Percentiles rank a stretch among this genome's conserved stretches.
Conservation (phyloP, 2,797 vertebrate genomes). For the Melanotaenia nigrans region DNA sequence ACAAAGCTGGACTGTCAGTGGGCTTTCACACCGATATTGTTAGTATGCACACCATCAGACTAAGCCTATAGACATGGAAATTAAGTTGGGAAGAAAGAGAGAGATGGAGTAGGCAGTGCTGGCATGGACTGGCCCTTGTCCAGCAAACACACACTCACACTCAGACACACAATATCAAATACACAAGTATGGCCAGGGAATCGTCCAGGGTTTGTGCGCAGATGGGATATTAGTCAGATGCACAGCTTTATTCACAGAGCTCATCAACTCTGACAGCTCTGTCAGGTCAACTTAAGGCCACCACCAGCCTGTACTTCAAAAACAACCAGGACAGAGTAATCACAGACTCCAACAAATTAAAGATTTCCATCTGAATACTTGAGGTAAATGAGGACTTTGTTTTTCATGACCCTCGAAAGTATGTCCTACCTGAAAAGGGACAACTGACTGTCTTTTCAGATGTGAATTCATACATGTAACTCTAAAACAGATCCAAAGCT, state of each 20-base stretch:
- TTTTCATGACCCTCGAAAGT: constrained; percentile 40
- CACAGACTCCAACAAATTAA: constrained; percentile 31
- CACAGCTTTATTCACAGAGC: constrained; percentile 69
- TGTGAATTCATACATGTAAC: constrained; percentile 22
- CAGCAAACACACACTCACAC: constrained; percentile 56
- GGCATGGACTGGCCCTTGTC: constrained; percentile 71
- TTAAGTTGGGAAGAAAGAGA: constrained; percentile 74
- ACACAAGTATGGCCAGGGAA: constrained; percentile 60
- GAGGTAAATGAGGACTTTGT: constrained; percentile 6
- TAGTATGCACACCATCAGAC: constrained; percentile 83
- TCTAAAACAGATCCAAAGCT: constrained; percentile 9
- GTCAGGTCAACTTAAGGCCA: constrained; percentile 77
- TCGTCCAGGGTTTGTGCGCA: constrained; percentile 58
- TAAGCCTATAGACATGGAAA: constrained; percentile 83
- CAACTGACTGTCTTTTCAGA: constrained; percentile 20
- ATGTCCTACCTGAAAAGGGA: constrained; percentile 38
- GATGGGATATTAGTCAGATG: constrained; percentile 76
- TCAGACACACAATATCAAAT: constrained; percentile 49
- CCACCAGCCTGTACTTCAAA: constrained; percentile 37
- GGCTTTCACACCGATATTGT: constrained; percentile 82
- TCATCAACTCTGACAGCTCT: constrained; percentile 60
- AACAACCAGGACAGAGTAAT: constrained; percentile 43
- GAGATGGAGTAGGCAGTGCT: constrained; percentile 80
- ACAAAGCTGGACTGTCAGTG: constrained; percentile 89
- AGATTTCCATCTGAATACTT: constrained; percentile 5